Evolutionary conservation across 1,140 invertebrate species (phyloP), one percentile per base, ranked within the genome.

Genomic region (Heliconius eleuchia): DNA sequence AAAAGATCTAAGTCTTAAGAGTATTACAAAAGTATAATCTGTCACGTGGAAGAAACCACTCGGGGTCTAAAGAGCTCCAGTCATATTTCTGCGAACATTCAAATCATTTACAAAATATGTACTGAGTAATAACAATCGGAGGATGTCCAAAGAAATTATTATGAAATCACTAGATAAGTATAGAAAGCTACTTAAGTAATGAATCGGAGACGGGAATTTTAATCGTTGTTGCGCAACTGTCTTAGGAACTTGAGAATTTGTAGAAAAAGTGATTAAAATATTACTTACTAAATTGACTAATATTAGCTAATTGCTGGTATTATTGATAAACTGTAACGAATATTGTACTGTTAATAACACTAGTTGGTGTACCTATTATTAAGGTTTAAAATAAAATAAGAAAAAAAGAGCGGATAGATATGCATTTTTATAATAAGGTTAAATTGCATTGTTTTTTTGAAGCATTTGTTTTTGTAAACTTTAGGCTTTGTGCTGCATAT

Each of bases 101-200:
- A 30, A 30, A 66, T 66, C 27, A 66, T 75, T 66, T 76, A 60
- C 37, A 76, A 76, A 37, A 37, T 1, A 66, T 66, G 11, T 66
- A 76, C 60, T 76, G n/a, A 76, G 57, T 66, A 76, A 39, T 27
- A 76, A 76, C 37, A 66, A 76, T 76, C 73, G 50, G 34, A 42
- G 55, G 74, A 76, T 76, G 30, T 76, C 74, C 55, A 66, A 76
- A 76, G 52, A 66, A 80, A 80, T 80, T 46, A 80, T 80, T 80
- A 80, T 76, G 74, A 80, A 80, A 80, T 80, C 73, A 71, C 55
- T 73, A 72, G 79, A 80, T 80, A 77, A 80, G 71, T 52, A 80
- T 80, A 87, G 86, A 90, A 88, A 89, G 88, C 83, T 73, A 85
- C 76, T 87, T 88, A 87, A 86, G 85, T 85, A 88, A 89, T 86